Conservation (phyloP, 2,113 vertebrate genomes). For the Trachemys scripta region DNA sequence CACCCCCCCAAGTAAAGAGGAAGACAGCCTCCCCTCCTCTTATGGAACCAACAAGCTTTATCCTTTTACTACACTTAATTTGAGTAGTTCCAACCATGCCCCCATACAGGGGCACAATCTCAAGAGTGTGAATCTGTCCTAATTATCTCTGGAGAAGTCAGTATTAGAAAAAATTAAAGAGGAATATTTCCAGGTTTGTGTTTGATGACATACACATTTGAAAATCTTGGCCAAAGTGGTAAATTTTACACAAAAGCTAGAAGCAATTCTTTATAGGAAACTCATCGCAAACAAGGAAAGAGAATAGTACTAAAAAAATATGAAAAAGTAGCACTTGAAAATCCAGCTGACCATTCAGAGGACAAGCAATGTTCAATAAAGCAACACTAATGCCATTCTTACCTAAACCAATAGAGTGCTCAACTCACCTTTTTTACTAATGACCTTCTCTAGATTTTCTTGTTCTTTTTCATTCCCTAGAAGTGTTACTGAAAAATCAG, state of each 20-base stretch:
- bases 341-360: not conserved
- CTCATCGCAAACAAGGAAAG: not conserved
- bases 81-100: not conserved
- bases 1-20: too few species aligned
- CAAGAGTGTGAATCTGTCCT: not conserved
- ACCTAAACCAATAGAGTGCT: not conserved
- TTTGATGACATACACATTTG: not conserved
- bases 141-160: not conserved
- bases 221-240: not conserved
- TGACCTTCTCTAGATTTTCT: not conserved
- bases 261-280: not conserved
- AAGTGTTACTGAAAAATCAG: conserved; percentile 11
- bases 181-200: not conserved
- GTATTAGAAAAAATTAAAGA: not conserved
- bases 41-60: not conserved
- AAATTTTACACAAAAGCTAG: not conserved
- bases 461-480: not conserved
- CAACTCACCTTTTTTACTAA: conserved; percentile 47
- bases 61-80: not conserved
- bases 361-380: not conserved
- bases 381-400: not conserved
- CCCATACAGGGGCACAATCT: not conserved
- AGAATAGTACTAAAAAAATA: not conserved
- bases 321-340: not conserved
- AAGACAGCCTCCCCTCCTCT: not conserved